A percentile compares a stretch with the other conserved stretches of the same genome.
Evolutionary conservation across 2,888 invertebrate species (phyloP).

Genomic region (Dasysyrphus tricinctus): DNA sequence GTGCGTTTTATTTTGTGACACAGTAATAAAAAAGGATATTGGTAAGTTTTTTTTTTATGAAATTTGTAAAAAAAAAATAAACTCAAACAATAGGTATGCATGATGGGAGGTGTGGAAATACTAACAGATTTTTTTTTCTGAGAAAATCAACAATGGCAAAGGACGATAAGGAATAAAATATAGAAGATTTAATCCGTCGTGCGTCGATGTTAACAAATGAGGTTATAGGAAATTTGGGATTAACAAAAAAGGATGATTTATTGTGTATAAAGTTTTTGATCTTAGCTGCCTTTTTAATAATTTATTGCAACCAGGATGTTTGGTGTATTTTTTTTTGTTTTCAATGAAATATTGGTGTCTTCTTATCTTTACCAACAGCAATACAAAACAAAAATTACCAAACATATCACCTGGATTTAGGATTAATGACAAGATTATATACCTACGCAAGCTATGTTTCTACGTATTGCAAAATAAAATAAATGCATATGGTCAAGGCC

Average conservation of each 20-base stretch:
- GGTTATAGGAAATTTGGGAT: neutral
- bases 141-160: neutral
- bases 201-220: neutral
- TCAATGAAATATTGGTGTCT: neutral
- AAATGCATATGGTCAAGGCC: no score
- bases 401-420: no score
- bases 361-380: neutral
- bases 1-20: neutral
- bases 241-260: neutral
- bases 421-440: no score
- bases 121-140: constrained; percentile 46
- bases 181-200: neutral
- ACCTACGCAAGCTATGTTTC: no score
- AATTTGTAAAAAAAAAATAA: neutral
- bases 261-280: neutral
- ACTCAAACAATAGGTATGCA: neutral
- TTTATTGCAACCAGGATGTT: neutral
- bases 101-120: constrained; percentile 29
- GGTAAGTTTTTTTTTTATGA: neutral
- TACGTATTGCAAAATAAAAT: no score
- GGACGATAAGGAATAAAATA: neutral
- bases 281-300: neutral
- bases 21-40: neutral
- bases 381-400: no score
- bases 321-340: neutral